These are phyloP conservation scores for Troides aeacus DNA, from an alignment of 2,888 invertebrate genomes.

Conservation along the genomic window DNA sequence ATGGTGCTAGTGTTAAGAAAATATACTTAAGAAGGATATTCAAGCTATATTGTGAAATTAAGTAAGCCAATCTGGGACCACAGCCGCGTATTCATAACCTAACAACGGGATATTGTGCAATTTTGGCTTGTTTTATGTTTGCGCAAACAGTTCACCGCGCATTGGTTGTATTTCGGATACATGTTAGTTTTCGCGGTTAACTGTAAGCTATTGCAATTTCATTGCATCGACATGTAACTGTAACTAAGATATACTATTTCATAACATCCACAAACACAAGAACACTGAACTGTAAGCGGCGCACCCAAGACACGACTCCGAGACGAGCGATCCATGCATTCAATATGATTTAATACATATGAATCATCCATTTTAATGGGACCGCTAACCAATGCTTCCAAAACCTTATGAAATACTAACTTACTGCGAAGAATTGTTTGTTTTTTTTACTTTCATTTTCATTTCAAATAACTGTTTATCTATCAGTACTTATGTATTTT, in stretches of 20 bases:
- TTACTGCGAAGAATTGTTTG: background rate
- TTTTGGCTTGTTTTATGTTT: constrained; percentile 12
- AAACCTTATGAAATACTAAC: constrained; percentile 3
- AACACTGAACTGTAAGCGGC: constrained; percentile 26
- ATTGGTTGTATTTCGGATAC: constrained; percentile 15
- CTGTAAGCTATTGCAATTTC: constrained; percentile 19
- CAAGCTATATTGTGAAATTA: constrained; percentile 12
- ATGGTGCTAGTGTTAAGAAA: background rate
- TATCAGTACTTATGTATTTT: background rate
- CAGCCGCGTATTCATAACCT: constrained; percentile 15
- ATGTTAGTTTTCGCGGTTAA: constrained; percentile 21
- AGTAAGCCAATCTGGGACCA: constrained; percentile 16
- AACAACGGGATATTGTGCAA: constrained; percentile 17
- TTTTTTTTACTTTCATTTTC: background rate
- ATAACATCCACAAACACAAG: constrained; percentile 25
- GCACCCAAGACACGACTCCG: constrained; percentile 36
- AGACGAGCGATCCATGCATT: constrained; percentile 47
- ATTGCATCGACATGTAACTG: constrained; percentile 23
- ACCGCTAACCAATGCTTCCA: constrained; percentile 37
- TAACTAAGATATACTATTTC: constrained; percentile 6
- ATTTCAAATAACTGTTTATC: background rate
- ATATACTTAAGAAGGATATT: background rate
- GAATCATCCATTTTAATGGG: constrained; percentile 25
- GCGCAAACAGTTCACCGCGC: constrained; percentile 14
- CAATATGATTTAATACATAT: constrained; percentile 46